These are phyloP conservation scores for Enteromius treurensis DNA, from an alignment of 2,797 vertebrate species.

Conservation along the genomic window DNA sequence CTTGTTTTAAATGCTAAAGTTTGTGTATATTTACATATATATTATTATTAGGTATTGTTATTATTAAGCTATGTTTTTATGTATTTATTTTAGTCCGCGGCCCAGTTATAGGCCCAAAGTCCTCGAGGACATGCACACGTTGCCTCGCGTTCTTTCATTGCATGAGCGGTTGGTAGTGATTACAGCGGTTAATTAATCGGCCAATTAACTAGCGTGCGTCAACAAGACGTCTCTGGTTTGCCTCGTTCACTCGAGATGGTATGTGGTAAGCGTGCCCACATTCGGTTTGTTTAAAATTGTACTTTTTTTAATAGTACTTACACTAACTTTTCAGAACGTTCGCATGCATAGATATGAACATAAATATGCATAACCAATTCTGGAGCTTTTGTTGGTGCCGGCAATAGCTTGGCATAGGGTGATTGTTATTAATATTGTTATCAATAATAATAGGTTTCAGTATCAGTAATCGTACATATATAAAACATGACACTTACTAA, in stretches of 20 bases:
- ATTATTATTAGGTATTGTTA: not conserved
- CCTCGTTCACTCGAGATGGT: conserved; percentile 4
- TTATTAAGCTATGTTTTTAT: not conserved
- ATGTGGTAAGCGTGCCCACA: conserved; percentile 1
- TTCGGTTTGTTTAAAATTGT: not conserved
- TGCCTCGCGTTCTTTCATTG: not conserved
- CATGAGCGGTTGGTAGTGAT: conserved; percentile 30
- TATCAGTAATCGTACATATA: not conserved
- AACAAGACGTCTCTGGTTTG: conserved; percentile 34
- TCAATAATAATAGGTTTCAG: not conserved
- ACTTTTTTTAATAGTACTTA: not conserved
- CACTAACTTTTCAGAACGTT: not conserved
- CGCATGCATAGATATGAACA: not conserved
- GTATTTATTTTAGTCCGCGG: not conserved
- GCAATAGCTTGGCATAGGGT: not conserved
- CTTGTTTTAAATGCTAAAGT: not conserved
- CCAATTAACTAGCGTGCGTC: conserved; percentile 28
- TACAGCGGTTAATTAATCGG: conserved; percentile 47
- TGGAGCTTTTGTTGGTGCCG: not conserved
- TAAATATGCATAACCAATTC: not conserved
- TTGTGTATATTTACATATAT: not conserved
- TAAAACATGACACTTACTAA: not conserved
- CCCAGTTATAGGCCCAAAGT: not conserved
- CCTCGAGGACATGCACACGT: not conserved
- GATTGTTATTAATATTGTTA: not conserved